A percentile compares a stretch with the other conserved stretches of the same genome.
Evolutionary conservation across 2,113 vertebrate genomes (phyloP).

Genomic region (Poecilia latipinna): DNA sequence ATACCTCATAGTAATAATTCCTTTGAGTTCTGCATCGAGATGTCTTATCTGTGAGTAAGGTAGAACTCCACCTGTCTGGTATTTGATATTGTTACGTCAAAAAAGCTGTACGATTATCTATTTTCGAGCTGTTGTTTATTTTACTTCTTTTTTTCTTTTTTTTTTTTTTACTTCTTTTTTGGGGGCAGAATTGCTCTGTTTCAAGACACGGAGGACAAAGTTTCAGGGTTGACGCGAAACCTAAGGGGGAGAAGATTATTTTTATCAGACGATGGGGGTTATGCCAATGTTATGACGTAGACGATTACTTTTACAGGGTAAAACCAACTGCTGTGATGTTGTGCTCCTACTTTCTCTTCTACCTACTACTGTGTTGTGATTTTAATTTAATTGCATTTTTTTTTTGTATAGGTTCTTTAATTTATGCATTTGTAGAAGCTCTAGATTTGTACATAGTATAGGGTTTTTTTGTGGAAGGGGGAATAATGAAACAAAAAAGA

Average conservation of each 20-base stretch:
- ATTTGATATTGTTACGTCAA: slow-evolving; percentile 90
- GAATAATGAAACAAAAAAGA: slow-evolving; percentile 75
- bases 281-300: slow-evolving; percentile 82
- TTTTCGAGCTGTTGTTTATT: slow-evolving; percentile 80
- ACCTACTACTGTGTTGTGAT: slow-evolving; percentile 90
- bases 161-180: slow-evolving; percentile 13
- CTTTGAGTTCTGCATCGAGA: slow-evolving; percentile 97
- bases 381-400: slow-evolving; percentile 89
- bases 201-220: slow-evolving; percentile 84
- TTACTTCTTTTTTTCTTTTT: background rate
- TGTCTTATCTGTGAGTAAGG: slow-evolving; percentile 90
- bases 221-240: slow-evolving; percentile 84
- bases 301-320: slow-evolving; percentile 97
- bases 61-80: slow-evolving; percentile 93
- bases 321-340: slow-evolving; percentile 94
- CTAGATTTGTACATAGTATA: slow-evolving; percentile 94
- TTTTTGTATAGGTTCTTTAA: slow-evolving; percentile 90
- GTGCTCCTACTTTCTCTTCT: slow-evolving; percentile 86
- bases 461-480: slow-evolving; percentile 70
- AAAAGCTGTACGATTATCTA: slow-evolving; percentile 93
- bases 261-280: slow-evolving; percentile 82
- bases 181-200: slow-evolving; percentile 84
- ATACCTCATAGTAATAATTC: slow-evolving; percentile 99
- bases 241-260: slow-evolving; percentile 81
- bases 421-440: slow-evolving; percentile 94